Base-by-base conservation (phyloP, 2,797 vertebrate species). In the Vipera latastei region DNA sequence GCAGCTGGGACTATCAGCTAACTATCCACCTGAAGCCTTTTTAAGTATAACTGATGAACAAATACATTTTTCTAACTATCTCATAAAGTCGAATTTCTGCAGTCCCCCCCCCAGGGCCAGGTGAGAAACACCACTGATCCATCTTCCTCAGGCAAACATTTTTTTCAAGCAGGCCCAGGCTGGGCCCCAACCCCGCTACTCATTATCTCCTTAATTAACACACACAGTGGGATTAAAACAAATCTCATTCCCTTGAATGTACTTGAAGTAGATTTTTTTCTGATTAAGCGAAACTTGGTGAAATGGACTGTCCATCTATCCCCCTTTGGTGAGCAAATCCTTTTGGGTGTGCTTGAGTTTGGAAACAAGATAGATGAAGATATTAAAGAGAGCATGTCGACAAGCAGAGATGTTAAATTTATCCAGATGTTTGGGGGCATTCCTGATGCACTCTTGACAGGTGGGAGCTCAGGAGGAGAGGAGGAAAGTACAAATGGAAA, bases 291-390 rank as follows among this genome's bases (percentile, higher is more conserved):
- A 51, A 93, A 26, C 85, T 32, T 18, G 8, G 87, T 6, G 28
- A 18, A 60, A 60, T 57, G 32, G 92, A 63, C 4, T 18, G 20
- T 60, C 51, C 20, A 2, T 20, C 7, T 18, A 20, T 44, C 38
- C 73, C 65, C 59, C 6, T 56, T 87, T 18, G 48, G 89, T 32
- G 55, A 32, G 28, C 13, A 14, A 65, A 60, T 83, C 88, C 88
- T 92, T 92, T 55, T 38, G 73, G 93, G 53, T 85, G 61, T 61
- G 3, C 73, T 90, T 65, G 91, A 95, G 95, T 95, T 94, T 28
- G 85, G 89, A 94, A 96, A 94, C 90, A 96, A 97, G 97, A 98
- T 94, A 96, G 97, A 98, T 97, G 95, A 60, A 48, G 96, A 95
- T 97, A 95, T 97, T 95, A 94, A 25, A 92, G 94, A n/a, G 16